Evolutionary conservation across 2,113 vertebrate genomes (phyloP), one percentile per base, ranked within the genome.

Genomic region (Pseudorasbora parva): DNA sequence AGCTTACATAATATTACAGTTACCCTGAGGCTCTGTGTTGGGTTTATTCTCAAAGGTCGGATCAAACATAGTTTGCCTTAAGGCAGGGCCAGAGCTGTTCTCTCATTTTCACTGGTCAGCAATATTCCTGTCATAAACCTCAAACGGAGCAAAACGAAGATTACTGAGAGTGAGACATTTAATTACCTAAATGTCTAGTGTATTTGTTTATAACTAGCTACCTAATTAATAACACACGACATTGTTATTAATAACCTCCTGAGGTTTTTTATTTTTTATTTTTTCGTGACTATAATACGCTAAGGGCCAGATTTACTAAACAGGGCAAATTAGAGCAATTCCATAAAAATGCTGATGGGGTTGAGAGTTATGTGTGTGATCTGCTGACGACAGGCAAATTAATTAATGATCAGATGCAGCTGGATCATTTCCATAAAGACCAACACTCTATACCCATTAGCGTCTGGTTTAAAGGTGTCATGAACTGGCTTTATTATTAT

Each of bases 1-100:
- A 14, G 83, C 84, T 21, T 45, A 21, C 74, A 75, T 17, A 9
- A 33, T 64, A 86, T 15, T 71, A 54, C 60, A 68, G 82, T 87
- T 88, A 43, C 57, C 76, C 57, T 19, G 14, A 78, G 76, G 76
- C 57, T 45, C 5, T 15, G 9, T 45, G 57, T 62, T 78, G 76
- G 11, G 56, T 78, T 45, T 78, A 62, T 78, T 78, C 57, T 78
- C 41, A 78, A 62, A 47, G 57, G 57, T 14, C n/a, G 9, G n/a
- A 78, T 78, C 76, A 78, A 62, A 45, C 2, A 1, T 27, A 45
- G 54, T 30, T 78, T 78, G 76, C 76, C 76, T 62, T 47, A 62
- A 78, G 76, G 57, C 76, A 62, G 57, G 57, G n/a, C 15, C 27
- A 62, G 57, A 27, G 15, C 15, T 49, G 33, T 47, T 45, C 76